Base-by-base conservation (phyloP, 1,140 invertebrate genomes). In the Theocolax elegans region DNA sequence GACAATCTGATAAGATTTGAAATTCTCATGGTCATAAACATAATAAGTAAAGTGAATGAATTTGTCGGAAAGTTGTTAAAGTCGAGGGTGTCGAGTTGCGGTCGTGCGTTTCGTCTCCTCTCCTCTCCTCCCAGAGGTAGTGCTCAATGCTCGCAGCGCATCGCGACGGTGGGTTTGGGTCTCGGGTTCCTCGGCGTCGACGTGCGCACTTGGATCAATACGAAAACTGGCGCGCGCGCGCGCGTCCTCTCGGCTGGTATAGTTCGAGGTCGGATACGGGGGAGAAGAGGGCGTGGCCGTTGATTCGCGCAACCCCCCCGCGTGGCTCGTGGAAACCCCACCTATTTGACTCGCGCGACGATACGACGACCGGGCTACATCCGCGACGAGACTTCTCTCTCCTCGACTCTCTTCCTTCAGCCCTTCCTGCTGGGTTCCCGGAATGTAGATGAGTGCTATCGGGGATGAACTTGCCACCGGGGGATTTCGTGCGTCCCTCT, bases 251-350 rank as follows among this genome's bases (percentile, higher is more conserved):
- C n/a, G 8, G 78, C n/a, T n/a, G n/a, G n/a, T n/a, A n/a, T n/a
- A n/a, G n/a, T n/a, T n/a, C n/a, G n/a, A n/a, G n/a, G n/a, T n/a
- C n/a, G n/a, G n/a, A n/a, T n/a, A n/a, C n/a, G n/a, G n/a, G n/a
- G n/a, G n/a, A n/a, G n/a, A n/a, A n/a, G 82, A 82, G 84, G 84
- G 84, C 85, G 85, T 85, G 85, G 85, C 79, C 77, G 25, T 19
- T 12, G 82, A 85, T 80, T 80, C 79, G 76, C 77, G 72, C 72
- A 60, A 67, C 53, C 64, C 60, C 19, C n/a, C n/a, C n/a, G n/a
- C n/a, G 40, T 31, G 15, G 3, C 76, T 72, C 77, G 53, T 54
- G 60, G 73, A 76, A 77, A 78, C 75, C 69, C 78, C 75, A 78
- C 75, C 76, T 79, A n/a, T n/a, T 75, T 74, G 68, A 73, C 66